phyloP scores from a whole-genome alignment of 2,113 vertebrate species.

The Dryoscopus gambensis region DNA sequence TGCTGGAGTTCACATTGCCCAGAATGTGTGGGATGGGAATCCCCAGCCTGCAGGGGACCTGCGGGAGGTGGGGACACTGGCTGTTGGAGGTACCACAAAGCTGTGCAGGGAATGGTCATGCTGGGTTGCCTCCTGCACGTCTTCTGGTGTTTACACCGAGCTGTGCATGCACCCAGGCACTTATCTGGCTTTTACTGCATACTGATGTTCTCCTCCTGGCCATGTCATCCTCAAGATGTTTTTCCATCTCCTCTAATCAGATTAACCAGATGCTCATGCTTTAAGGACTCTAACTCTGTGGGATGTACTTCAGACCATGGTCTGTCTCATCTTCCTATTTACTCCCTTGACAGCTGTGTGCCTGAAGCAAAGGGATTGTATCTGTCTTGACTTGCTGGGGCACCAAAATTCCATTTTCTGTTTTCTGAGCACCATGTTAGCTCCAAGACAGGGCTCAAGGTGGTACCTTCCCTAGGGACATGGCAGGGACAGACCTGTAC shows the following conservation, averaged over 20 bases:
- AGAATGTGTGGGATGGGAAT: background rate
- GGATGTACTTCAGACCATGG: background rate
- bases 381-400: background rate
- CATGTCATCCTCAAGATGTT: background rate
- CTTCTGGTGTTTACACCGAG: background rate
- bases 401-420: background rate
- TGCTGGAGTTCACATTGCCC: background rate
- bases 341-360: background rate
- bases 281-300: background rate
- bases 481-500: background rate
- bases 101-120: background rate
- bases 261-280: conserved; percentile 36
- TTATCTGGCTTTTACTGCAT: background rate
- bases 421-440: background rate
- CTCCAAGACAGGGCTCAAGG: background rate
- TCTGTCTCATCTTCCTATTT: background rate
- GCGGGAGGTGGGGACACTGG: fast-evolving
- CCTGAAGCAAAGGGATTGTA: background rate
- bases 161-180: fast-evolving
- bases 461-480: background rate
- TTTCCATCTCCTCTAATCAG: conserved; percentile 28
- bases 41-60: fast-evolving
- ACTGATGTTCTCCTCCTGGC: background rate
- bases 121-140: background rate
- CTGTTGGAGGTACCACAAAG: background rate